Evolutionary conservation across 2,113 vertebrate genomes (phyloP).

Genomic region (Tricholaema leucomelas): DNA sequence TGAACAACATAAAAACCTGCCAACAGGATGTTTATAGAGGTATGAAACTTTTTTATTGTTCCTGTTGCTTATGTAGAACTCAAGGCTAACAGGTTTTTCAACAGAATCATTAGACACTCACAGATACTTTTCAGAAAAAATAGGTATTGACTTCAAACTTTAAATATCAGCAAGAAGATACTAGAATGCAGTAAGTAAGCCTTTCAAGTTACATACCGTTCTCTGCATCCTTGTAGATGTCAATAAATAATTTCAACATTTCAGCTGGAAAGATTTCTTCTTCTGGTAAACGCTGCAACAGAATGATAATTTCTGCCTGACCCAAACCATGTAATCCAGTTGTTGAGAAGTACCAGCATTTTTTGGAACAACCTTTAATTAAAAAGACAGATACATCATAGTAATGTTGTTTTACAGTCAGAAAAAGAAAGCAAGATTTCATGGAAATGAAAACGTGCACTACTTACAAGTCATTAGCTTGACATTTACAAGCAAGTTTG

Average conservation of each 20-base stretch:
- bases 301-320: constrained; percentile 90
- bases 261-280: constrained; percentile 88
- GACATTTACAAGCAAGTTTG: constrained; percentile 92
- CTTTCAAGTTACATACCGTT: constrained; percentile 79
- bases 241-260: constrained; percentile 86
- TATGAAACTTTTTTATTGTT: background rate
- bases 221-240: constrained; percentile 89
- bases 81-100: background rate
- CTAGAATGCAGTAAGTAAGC: background rate
- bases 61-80: background rate
- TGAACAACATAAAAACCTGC: background rate
- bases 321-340: constrained; percentile 91
- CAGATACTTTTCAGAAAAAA: background rate
- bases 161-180: background rate
- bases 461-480: constrained; percentile 88
- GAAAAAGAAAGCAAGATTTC: background rate
- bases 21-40: background rate
- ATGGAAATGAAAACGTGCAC: background rate
- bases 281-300: constrained; percentile 85
- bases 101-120: background rate
- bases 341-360: constrained; percentile 93
- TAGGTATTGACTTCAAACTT: background rate
- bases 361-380: constrained; percentile 82
- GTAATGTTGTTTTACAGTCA: background rate
- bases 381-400: constrained; percentile 1